Evolutionary conservation across 2,113 vertebrate genomes (phyloP).

Genomic region (Campylomormyrus tamandua): DNA sequence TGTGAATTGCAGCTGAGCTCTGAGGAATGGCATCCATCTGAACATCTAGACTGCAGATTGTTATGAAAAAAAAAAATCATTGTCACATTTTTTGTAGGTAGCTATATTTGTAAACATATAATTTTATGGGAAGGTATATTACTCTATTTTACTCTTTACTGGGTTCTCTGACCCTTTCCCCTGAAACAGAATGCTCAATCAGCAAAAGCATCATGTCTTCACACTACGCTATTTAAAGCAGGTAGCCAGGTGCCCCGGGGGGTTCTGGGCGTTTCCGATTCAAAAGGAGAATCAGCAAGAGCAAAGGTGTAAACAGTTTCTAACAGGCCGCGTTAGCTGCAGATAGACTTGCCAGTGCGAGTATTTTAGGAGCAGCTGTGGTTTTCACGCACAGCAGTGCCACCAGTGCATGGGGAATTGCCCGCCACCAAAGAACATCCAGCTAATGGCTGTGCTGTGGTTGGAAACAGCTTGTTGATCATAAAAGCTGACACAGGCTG

Average conservation of each 20-base stretch:
- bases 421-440: background rate
- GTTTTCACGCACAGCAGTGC: conserved; percentile 1
- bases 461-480: background rate
- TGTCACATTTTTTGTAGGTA: background rate
- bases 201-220: background rate
- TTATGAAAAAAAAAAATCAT: background rate
- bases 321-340: background rate
- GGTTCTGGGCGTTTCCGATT: background rate
- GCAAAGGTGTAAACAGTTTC: background rate
- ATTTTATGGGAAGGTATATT: background rate
- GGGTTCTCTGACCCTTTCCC: background rate
- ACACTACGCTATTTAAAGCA: background rate
- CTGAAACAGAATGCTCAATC: background rate
- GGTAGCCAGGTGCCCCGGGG: background rate
- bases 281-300: background rate
- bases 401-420: background rate
- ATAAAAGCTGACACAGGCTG: background rate
- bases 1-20: background rate
- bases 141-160: background rate
- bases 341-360: background rate
- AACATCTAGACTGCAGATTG: background rate
- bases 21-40: background rate
- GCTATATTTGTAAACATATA: background rate
- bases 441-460: background rate
- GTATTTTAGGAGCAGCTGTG: background rate